Percentiles rank a stretch among this genome's conserved stretches.
These are phyloP conservation scores for Epinotia demarniana DNA, from an alignment of 2,888 invertebrate species.

Conservation along the genomic window DNA sequence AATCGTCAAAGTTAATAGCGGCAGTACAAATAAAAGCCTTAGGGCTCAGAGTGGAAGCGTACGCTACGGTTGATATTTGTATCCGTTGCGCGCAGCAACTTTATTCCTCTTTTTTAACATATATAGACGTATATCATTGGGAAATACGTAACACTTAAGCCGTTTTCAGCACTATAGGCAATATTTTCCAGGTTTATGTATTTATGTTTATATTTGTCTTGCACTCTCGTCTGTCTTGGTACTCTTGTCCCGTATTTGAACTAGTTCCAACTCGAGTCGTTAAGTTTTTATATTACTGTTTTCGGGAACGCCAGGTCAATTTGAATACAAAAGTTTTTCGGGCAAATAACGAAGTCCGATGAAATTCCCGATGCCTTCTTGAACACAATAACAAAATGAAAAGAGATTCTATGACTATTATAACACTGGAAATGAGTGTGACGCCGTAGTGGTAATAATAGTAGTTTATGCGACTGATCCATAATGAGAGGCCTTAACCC, in stretches of 20 bases:
- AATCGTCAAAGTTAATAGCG: slow-evolving; percentile 67
- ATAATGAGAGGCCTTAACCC: no score
- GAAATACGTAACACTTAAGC: neutral
- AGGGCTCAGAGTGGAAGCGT: slow-evolving; percentile 49
- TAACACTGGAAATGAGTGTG: no score
- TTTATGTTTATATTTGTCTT: slow-evolving; percentile 36
- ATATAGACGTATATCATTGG: neutral
- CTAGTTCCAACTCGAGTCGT: slow-evolving; percentile 16
- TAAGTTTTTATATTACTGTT: slow-evolving; percentile 6
- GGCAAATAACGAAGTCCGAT: neutral
- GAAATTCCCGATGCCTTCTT: no score
- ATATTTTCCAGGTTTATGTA: slow-evolving; percentile 9
- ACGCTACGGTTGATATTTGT: slow-evolving; percentile 57
- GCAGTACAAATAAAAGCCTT: slow-evolving; percentile 62
- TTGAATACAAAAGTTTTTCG: neutral
- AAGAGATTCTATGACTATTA: neutral
- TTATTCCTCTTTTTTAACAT: slow-evolving; percentile 38
- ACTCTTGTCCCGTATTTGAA: slow-evolving; percentile 28
- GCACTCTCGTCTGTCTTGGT: slow-evolving; percentile 31
- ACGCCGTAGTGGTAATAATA: no score
- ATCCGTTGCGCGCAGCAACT: slow-evolving; percentile 53
- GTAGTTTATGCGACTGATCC: no score
- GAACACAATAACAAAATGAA: neutral
- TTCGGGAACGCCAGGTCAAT: neutral
- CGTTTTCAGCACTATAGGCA: neutral